phyloP scores from a whole-genome alignment of 2,888 invertebrate species.

The Noctua pronuba region DNA sequence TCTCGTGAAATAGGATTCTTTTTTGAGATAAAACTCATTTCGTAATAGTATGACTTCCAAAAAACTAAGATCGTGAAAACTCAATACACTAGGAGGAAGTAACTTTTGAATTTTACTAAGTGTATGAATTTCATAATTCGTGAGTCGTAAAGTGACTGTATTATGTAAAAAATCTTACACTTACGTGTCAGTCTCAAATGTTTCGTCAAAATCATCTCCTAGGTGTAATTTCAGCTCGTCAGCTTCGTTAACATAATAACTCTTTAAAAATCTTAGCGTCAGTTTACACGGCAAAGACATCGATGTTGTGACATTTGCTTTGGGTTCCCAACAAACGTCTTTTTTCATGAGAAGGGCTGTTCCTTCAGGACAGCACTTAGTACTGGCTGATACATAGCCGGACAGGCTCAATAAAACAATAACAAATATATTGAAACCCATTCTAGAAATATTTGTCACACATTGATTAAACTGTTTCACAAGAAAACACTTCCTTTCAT shows the following conservation, averaged over 20 bases:
- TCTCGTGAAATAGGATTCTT: too few species aligned
- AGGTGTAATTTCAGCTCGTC: slow-evolving; percentile 52
- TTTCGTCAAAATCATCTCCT: slow-evolving; percentile 35
- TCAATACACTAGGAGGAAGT: not conserved
- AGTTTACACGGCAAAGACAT: slow-evolving; percentile 61
- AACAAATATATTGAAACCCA: slow-evolving; percentile 26
- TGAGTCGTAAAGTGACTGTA: not conserved
- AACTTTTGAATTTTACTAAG: not conserved
- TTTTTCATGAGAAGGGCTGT: slow-evolving; percentile 57
- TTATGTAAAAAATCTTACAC: slow-evolving; percentile 42
- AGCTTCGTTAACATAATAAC: slow-evolving; percentile 46
- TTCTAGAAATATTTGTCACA: slow-evolving; percentile 19
- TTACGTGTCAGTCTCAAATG: slow-evolving; percentile 65
- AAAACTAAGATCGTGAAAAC: not conserved
- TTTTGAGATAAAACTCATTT: not conserved
- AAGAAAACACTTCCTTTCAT: not conserved
- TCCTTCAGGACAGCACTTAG: slow-evolving; percentile 67
- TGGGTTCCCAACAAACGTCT: slow-evolving; percentile 71
- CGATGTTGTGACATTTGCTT: slow-evolving; percentile 61
- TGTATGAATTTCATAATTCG: not conserved
- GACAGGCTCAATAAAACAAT: slow-evolving; percentile 8
- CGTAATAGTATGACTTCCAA: not conserved
- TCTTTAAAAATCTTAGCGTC: slow-evolving; percentile 39
- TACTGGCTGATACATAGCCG: slow-evolving; percentile 30
- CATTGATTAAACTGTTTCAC: too few species aligned